Base-by-base conservation (phyloP, 2,113 vertebrate species). In the Dipodomys ordii region DNA sequence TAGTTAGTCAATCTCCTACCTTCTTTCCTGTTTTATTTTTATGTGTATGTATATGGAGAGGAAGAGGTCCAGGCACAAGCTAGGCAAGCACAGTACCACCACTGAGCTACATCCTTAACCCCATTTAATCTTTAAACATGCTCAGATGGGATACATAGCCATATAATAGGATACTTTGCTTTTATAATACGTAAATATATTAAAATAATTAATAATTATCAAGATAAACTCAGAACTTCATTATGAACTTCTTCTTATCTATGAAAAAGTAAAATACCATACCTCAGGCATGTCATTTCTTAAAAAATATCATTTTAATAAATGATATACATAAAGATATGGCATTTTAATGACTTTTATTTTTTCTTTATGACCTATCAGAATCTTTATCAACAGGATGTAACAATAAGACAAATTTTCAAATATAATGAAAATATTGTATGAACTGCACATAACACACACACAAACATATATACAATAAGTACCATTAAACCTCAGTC, bases 341-440 rank as follows among this genome's bases (percentile, higher is more conserved):
- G 28, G 74, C 7, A 73, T 68, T 87, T 87, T 90, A 81, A 84
- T 23, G 22, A 60, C 7, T 30, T 83, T 83, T 88, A 53, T 71
- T 83, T 83, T 88, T 44, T 71, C 91, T 73, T 87, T 23, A 85
- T 18, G 57, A 74, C 4, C 68, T 46, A 76, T n/a, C 15, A 90
- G 44, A 85, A 82, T 39, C 87, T 84, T 83, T 87, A 68, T 15
- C 69, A 81, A 77, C 35, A 68, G n/a, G 3, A 35, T 82, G 4
- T 19, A 83, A 15, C 5, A 93, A 87, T 60, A 83, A 81, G 64
- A 67, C 67, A 91, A 69, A 64, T 87, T 30, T 87, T 32, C 71
- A 28, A 4, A 77, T 15, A 53, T 32, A 87, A 83, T 87, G 11
- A 92, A 92, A 88, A 92, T 32, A 60, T 28, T 46, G n/a, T 49